A percentile compares a stretch with the other conserved stretches of the same genome.
phyloP scores from a whole-genome alignment of 1,140 invertebrate genomes.

The Zaprionus nigranus region DNA sequence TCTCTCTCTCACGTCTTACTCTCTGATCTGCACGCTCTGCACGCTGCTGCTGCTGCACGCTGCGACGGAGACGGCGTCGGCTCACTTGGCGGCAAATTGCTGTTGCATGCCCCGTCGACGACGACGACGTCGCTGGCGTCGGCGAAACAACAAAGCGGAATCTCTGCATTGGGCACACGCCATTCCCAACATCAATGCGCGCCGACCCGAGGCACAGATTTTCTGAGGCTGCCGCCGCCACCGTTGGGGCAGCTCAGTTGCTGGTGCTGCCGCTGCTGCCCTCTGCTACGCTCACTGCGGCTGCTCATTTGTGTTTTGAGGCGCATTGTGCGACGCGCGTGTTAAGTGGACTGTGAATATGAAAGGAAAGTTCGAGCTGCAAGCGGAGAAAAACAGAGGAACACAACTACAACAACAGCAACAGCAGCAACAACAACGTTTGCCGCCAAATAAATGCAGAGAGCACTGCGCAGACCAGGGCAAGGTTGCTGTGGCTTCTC shows the following conservation, averaged over 20 bases:
- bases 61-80: constrained; percentile 29
- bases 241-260: constrained; percentile 67
- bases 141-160: constrained; percentile 82
- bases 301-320: constrained; percentile 82
- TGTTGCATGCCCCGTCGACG: constrained; percentile 68
- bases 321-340: constrained; percentile 80
- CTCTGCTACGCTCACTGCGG: no score
- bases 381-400: constrained; percentile 32
- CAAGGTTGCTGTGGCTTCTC: constrained; percentile 10
- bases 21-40: constrained; percentile 11
- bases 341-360: constrained; percentile 83
- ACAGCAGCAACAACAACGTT: constrained; percentile 38
- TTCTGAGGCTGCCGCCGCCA: constrained; percentile 84
- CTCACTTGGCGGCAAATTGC: constrained; percentile 78
- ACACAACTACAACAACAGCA: constrained; percentile 9
- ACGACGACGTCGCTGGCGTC: constrained; percentile 59
- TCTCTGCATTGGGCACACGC: constrained; percentile 84
- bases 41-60: constrained; percentile 44
- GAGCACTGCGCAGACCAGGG: background rate
- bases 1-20: constrained; percentile 25
- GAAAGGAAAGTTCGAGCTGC: constrained; percentile 74
- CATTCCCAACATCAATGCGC: constrained; percentile 83
- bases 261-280: constrained; percentile 8
- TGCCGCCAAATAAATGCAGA: constrained; percentile 78
- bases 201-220: constrained; percentile 76